Evolutionary conservation across 2,113 vertebrate species (phyloP).

Genomic region (Neogobius melanostomus): DNA sequence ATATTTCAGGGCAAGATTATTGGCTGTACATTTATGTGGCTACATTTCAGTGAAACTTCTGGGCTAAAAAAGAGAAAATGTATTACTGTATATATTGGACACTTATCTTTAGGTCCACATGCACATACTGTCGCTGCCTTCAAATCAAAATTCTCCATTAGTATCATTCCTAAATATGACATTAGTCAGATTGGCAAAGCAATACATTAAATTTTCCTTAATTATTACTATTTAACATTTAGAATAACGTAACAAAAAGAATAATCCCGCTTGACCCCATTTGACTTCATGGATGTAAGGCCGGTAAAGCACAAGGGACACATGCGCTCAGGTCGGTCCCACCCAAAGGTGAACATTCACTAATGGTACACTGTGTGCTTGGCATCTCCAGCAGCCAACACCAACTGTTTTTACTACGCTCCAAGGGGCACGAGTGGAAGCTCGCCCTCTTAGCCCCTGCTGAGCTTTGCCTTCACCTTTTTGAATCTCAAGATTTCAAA

Average conservation of each 20-base stretch:
- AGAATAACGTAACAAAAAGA: neutral
- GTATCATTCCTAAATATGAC: no score
- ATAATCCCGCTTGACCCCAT: neutral
- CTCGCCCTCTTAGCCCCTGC: conserved; percentile 19
- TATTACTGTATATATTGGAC: neutral
- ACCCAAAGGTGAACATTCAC: conserved; percentile 46
- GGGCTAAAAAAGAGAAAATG: neutral
- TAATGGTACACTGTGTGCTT: conserved; percentile 22
- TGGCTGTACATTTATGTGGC: neutral
- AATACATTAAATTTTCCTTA: no score
- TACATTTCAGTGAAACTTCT: neutral
- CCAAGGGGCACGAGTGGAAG: conserved; percentile 23
- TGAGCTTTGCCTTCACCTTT: conserved; percentile 11
- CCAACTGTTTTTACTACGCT: conserved; percentile 33
- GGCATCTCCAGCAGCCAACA: conserved; percentile 23
- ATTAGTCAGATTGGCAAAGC: no score
- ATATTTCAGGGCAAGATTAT: no score
- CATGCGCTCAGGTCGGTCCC: conserved; percentile 37
- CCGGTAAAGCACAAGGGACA: conserved; percentile 12
- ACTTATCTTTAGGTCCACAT: neutral
- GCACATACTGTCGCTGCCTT: neutral
- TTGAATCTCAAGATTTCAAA: conserved; percentile 13
- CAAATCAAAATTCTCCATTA: neutral
- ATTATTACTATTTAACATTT: no score
- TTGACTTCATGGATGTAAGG: conserved; percentile 10